A percentile compares a stretch with the other conserved stretches of the same genome.
Conservation (phyloP, 2,888 invertebrate genomes). For the Pseudococcus viburni region DNA sequence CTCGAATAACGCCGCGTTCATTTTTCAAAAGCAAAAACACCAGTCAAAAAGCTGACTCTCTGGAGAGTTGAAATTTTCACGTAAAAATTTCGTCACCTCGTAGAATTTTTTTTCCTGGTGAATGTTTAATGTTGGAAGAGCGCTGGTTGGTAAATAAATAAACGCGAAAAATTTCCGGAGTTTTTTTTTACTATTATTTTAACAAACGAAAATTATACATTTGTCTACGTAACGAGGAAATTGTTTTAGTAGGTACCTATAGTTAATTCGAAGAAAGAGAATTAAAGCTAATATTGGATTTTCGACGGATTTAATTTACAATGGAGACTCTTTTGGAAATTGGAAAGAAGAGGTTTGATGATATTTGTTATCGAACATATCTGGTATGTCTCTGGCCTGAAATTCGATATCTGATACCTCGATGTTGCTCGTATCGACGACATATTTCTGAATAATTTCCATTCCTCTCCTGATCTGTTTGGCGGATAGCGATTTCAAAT, state of each 20-base stretch:
- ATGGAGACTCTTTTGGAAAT: background rate
- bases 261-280: background rate
- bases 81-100: background rate
- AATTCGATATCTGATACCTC: background rate
- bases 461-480: background rate
- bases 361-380: background rate
- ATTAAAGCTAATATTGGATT: slow-evolving; percentile 1
- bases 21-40: slow-evolving; percentile 1
- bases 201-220: background rate
- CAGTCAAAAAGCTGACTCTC: background rate
- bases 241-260: background rate
- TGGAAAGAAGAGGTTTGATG: background rate
- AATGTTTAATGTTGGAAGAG: background rate
- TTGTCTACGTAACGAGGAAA: background rate
- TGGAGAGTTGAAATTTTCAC: background rate
- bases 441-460: background rate
- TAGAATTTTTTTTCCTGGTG: background rate
- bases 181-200: background rate
- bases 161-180: background rate
- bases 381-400: background rate
- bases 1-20: background rate
- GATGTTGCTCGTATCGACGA: background rate
- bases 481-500: background rate
- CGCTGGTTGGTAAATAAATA: background rate
- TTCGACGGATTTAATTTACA: background rate